phyloP scores from a whole-genome alignment of 2,113 vertebrate genomes.

The Erythrolamprus reginae region DNA sequence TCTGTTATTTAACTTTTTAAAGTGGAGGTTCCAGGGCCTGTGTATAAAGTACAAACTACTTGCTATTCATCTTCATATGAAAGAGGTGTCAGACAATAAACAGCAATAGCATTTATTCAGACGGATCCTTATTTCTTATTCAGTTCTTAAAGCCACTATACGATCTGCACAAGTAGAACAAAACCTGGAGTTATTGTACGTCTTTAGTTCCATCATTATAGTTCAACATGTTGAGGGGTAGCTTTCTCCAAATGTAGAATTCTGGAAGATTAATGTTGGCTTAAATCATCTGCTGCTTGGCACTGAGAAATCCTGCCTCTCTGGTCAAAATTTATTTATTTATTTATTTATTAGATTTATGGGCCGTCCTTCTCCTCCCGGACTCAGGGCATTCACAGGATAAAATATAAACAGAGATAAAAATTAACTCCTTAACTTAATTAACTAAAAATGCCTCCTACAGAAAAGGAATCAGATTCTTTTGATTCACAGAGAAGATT shows the following conservation, averaged over 20 bases:
- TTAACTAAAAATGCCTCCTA: too few species aligned
- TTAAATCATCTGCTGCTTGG: not conserved
- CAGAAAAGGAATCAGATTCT: not conserved
- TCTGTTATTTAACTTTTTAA: not conserved
- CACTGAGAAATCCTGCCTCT: not conserved
- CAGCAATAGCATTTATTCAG: not conserved
- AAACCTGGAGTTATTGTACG: not conserved
- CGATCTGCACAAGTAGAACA: not conserved
- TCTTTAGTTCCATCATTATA: not conserved
- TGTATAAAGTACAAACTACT: not conserved
- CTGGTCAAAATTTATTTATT: too few species aligned
- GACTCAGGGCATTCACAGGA: too few species aligned
- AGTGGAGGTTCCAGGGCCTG: not conserved
- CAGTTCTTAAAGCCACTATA: not conserved
- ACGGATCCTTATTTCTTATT: not conserved
- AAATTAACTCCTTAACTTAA: too few species aligned
- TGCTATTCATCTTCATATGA: not conserved
- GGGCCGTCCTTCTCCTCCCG: too few species aligned
- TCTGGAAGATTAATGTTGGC: not conserved
- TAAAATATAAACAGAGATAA: too few species aligned
- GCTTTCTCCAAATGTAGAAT: not conserved
- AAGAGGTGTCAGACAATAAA: not conserved
- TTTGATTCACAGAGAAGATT: not conserved
- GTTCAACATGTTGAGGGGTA: not conserved
- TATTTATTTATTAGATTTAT: too few species aligned